Percentiles rank a stretch among this genome's conserved stretches.
These are phyloP conservation scores for Alectura lathami DNA, from an alignment of 2,113 vertebrate genomes.

Conservation along the genomic window DNA sequence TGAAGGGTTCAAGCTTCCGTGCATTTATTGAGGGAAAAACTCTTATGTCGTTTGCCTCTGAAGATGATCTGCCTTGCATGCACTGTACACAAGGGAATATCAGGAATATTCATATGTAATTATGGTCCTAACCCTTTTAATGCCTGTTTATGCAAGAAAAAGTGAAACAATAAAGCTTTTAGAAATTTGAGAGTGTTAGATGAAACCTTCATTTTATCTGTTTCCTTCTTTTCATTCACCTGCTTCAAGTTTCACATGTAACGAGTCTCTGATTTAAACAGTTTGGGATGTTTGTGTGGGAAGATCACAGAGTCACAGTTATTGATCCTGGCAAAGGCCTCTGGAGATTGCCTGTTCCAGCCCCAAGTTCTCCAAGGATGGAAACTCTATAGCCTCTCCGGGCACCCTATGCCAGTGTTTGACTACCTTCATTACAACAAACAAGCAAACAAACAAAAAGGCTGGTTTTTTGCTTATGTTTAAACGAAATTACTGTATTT, in stretches of 20 bases:
- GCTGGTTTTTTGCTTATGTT: background rate
- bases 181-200: background rate
- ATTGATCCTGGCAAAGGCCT: background rate
- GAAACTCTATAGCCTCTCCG: background rate
- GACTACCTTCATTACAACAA: background rate
- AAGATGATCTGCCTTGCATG: background rate
- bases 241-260: slow-evolving; percentile 16
- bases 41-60: background rate
- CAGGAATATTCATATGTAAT: background rate
- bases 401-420: background rate
- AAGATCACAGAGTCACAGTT: slow-evolving; percentile 18
- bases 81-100: background rate
- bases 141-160: background rate
- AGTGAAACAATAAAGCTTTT: background rate
- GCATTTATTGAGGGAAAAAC: background rate
- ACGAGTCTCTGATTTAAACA: background rate
- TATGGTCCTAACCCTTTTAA: background rate
- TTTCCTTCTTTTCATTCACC: background rate
- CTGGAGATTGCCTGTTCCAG: background rate
- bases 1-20: background rate
- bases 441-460: too few species aligned
- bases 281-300: background rate
- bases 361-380: background rate
- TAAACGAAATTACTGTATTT: background rate
- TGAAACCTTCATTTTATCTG: background rate